Evolutionary conservation across 1,140 invertebrate species (phyloP), one percentile per base, ranked within the genome.

Genomic region (Drosophila varians): DNA sequence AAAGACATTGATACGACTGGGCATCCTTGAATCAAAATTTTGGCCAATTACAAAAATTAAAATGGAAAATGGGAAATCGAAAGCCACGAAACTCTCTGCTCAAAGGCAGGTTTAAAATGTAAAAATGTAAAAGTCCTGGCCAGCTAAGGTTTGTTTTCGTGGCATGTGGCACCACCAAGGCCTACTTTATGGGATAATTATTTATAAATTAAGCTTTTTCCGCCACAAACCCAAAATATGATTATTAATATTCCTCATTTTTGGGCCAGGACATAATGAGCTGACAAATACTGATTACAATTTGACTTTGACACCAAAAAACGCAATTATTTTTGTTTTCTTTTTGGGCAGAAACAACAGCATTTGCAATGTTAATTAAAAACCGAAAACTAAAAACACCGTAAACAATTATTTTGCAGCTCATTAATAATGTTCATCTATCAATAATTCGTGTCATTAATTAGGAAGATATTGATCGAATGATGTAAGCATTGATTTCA

Each of bases 361-460:
- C 60, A 61, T 56, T 69, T 74, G 43, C 52, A 62, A 75, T 75
- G 62, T 75, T 42, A 76, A 75, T 75, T 69, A 46, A 43, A 36
- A 71, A 31, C 14, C 11, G n/a, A n/a, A n/a, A 53, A 60, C 54
- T 56, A 68, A 66, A 19, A 18, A 3, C 7, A n/a, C n/a, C n/a
- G n/a, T n/a, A n/a, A n/a, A n/a, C n/a, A 12, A n/a, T 23, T 14
- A 14, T 60, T 53, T 34, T 43, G 18, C 43, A 11, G 19, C 58
- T 53, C 25, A 57, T 69, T 61, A 60, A 48, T 52, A 55, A 55
- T 61, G 8, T 26, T 36, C 58, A 52, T 65, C 11, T 21, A 53
- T 69, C 34, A 49, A 61, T 78, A 56, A 70, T 53, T 55, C 55
- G 42, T 54, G 43, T 12, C 72, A 61, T 80, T 76, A 66, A 74